Evolutionary conservation across 2,888 invertebrate genomes (phyloP).

Genomic region (Heliconius cydno): DNA sequence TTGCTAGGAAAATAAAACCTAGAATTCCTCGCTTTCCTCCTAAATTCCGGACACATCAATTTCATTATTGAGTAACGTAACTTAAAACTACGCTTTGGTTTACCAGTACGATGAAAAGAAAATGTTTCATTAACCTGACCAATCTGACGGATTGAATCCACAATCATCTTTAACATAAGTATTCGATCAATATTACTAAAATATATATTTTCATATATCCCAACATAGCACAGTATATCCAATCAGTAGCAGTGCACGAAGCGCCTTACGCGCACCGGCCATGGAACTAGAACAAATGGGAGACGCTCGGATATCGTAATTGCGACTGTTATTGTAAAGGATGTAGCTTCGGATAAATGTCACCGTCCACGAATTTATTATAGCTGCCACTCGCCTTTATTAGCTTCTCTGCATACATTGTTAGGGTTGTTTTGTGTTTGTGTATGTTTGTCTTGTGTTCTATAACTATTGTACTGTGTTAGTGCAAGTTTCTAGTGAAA

Average conservation of each 20-base stretch:
- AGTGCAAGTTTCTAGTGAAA: background rate
- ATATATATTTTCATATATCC: no score
- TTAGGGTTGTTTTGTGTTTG: slow-evolving; percentile 44
- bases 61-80: no score
- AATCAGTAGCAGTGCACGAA: background rate
- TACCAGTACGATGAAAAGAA: no score
- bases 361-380: slow-evolving; percentile 78
- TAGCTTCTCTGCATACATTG: slow-evolving; percentile 78
- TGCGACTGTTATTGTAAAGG: slow-evolving; percentile 79
- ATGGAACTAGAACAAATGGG: slow-evolving; percentile 76
- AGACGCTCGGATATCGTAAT: slow-evolving; percentile 76
- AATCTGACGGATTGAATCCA: no score
- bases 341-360: slow-evolving; percentile 82
- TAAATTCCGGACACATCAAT: no score
- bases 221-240: slow-evolving; percentile 2
- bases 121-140: no score
- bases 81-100: no score
- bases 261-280: slow-evolving; percentile 44
- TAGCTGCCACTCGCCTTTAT: slow-evolving; percentile 72
- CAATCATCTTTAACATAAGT: no score
- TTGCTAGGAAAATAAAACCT: no score
- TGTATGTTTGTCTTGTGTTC: background rate
- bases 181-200: no score
- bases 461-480: background rate
- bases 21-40: no score